Evolutionary conservation across 2,888 invertebrate genomes (phyloP).

Genomic region (Pocota personata): DNA sequence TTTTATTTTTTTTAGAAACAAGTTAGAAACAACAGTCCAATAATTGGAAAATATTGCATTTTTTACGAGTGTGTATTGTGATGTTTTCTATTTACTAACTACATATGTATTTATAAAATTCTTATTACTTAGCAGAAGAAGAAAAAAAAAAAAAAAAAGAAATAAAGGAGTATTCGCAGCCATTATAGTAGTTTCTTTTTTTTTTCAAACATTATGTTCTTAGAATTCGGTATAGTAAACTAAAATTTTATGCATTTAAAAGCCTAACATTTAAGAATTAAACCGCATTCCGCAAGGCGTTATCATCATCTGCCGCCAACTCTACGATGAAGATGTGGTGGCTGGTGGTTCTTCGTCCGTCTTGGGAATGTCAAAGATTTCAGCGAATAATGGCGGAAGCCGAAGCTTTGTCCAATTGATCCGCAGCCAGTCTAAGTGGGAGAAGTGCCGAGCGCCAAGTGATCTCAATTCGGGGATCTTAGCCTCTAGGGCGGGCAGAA

Average conservation of each 20-base stretch:
- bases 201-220: constrained; percentile 54
- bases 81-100: constrained; percentile 66
- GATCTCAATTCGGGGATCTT: constrained; percentile 91
- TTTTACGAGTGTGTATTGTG: constrained; percentile 61
- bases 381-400: constrained; percentile 96
- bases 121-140: constrained; percentile 40
- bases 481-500: constrained; percentile 83
- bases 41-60: constrained; percentile 65
- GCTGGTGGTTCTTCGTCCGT: constrained; percentile 86
- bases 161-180: constrained; percentile 73
- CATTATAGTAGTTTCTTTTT: constrained; percentile 57
- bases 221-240: constrained; percentile 55
- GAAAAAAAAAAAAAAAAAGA: constrained; percentile 21
- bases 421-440: constrained; percentile 95
- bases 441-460: constrained; percentile 92
- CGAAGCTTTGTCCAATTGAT: constrained; percentile 92
- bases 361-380: constrained; percentile 98
- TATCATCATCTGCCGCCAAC: background rate
- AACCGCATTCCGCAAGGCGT: constrained; percentile 61
- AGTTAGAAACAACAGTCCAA: constrained; percentile 52
- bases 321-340: constrained; percentile 45
- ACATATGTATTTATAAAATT: constrained; percentile 62
- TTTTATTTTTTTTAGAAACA: constrained; percentile 34
- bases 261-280: constrained; percentile 64
- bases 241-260: constrained; percentile 51